These are phyloP conservation scores for Alexandromys fortis DNA, from an alignment of 2,113 vertebrate species.

Conservation along the genomic window DNA sequence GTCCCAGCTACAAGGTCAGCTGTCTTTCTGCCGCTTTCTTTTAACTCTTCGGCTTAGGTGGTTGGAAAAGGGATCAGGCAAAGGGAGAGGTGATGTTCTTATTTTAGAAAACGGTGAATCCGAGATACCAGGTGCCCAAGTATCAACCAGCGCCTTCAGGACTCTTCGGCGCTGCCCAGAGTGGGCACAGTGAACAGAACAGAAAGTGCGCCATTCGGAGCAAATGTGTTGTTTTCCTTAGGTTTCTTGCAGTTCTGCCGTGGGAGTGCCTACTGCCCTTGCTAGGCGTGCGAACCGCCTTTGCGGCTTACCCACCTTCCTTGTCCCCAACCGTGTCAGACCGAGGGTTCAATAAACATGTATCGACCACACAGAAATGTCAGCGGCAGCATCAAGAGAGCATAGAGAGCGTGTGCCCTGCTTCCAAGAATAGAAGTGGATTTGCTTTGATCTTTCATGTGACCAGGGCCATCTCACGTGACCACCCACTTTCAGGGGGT, in stretches of 20 bases:
- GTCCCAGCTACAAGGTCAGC: not conserved
- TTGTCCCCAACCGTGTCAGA: not conserved
- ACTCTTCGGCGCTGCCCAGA: fast-evolving
- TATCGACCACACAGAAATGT: constrained; percentile 56
- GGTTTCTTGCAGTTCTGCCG: not conserved
- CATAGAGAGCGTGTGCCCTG: constrained; percentile 50
- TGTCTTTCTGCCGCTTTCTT: not conserved
- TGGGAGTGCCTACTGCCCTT: not conserved
- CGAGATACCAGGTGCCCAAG: not conserved
- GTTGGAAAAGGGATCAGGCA: not conserved
- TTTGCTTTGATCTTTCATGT: constrained; percentile 71
- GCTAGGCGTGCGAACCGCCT: not conserved
- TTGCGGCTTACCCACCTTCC: not conserved
- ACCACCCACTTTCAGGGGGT: constrained; percentile 12
- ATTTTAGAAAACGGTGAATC: not conserved
- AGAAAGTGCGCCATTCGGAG: not conserved
- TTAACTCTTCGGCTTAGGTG: not conserved
- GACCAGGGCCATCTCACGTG: constrained; percentile 29
- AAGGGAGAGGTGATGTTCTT: not conserved
- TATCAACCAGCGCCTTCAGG: not conserved
- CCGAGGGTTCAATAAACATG: constrained; percentile 41
- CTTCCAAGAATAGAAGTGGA: constrained; percentile 66
- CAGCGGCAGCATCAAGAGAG: constrained; percentile 69
- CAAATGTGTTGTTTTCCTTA: not conserved
- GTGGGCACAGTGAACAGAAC: not conserved